Percentiles rank a stretch among this genome's conserved stretches.
Evolutionary conservation across 1,140 invertebrate genomes (phyloP).

Genomic region (Bilobella aurantiaca): DNA sequence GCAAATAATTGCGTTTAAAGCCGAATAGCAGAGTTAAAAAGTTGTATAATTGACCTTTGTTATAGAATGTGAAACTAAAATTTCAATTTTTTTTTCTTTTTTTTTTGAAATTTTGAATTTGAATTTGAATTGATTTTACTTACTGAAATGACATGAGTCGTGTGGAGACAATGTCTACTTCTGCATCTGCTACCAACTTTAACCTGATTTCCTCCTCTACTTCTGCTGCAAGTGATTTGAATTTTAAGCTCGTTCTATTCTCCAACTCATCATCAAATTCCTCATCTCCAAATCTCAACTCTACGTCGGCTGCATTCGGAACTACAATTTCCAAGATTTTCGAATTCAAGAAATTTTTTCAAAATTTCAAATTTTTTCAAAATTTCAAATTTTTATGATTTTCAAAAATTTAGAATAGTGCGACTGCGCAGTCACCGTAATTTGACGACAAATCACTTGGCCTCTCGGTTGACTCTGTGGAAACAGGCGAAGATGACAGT

Average conservation of each 20-base stretch:
- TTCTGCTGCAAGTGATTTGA: conserved; percentile 47
- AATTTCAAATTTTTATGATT: too few species aligned
- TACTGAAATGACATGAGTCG: conserved; percentile 26
- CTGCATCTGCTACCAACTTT: conserved; percentile 15
- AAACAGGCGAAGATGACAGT: too few species aligned
- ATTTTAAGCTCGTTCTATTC: conserved; percentile 51
- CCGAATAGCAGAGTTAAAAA: too few species aligned
- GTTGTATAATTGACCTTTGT: conserved; percentile 4
- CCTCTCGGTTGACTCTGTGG: background rate
- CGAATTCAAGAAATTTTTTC: conserved; percentile 2
- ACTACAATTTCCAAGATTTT: conserved; percentile 44
- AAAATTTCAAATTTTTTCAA: too few species aligned
- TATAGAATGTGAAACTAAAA: conserved; percentile 30
- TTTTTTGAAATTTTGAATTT: background rate
- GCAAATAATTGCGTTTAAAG: too few species aligned
- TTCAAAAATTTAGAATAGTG: too few species aligned
- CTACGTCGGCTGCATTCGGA: conserved; percentile 54
- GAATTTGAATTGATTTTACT: background rate
- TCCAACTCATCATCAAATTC: conserved; percentile 49
- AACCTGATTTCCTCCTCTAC: conserved; percentile 45
- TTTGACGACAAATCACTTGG: background rate
- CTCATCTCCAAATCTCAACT: conserved; percentile 54
- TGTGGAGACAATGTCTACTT: conserved; percentile 8
- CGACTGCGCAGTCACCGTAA: too few species aligned
- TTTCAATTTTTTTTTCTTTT: too few species aligned